Evolutionary conservation across 2,113 vertebrate species (phyloP).

Genomic region (Mastomys coucha): DNA sequence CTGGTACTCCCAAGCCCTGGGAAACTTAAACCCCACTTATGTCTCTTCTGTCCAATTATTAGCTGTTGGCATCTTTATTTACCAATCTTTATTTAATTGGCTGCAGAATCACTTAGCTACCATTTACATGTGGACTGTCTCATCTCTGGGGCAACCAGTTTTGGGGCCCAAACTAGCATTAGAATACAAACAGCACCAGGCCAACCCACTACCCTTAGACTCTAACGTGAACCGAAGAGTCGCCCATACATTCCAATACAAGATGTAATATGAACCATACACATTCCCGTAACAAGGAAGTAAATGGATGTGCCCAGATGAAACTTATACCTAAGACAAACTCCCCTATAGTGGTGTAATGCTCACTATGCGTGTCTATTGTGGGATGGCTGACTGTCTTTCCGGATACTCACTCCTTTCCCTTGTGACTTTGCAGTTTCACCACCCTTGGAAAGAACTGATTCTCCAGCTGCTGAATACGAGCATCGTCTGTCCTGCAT

Average conservation of each 20-base stretch:
- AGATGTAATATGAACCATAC: not conserved
- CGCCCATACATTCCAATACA: not conserved
- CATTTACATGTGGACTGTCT: too few species aligned
- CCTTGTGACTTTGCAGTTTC: not conserved
- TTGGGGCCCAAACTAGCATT: too few species aligned
- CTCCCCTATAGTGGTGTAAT: too few species aligned
- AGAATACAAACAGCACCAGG: too few species aligned
- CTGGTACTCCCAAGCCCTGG: too few species aligned
- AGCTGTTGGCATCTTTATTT: too few species aligned
- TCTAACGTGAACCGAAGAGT: not conserved
- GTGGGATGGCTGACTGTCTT: fast-evolving
- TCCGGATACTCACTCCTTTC: fast-evolving
- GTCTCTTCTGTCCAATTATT: too few species aligned
- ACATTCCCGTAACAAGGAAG: too few species aligned
- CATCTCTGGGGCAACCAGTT: too few species aligned
- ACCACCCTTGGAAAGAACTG: not conserved
- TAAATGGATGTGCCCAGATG: fast-evolving
- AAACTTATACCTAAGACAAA: not conserved
- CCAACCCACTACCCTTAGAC: not conserved
- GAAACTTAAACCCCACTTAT: too few species aligned
- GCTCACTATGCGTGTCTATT: not conserved
- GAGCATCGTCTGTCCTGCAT: not conserved
- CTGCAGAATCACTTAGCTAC: too few species aligned
- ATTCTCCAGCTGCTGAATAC: not conserved
- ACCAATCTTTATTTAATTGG: too few species aligned